Conservation (phyloP, 1,140 invertebrate genomes). For the Frieseomelitta varia region DNA sequence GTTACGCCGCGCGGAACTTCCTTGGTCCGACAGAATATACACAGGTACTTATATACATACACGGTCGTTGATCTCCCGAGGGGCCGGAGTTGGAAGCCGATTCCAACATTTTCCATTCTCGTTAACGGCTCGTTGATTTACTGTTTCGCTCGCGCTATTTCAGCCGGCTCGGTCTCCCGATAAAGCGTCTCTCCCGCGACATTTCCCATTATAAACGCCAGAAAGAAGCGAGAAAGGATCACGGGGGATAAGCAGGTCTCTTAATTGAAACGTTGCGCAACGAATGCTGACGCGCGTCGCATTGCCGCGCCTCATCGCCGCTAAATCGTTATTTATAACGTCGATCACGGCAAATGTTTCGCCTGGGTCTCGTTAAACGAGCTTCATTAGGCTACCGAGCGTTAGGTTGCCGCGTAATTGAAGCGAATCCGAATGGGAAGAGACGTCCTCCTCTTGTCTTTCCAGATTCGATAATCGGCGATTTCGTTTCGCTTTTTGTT, state of each 20-base stretch:
- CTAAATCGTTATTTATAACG: conserved; percentile 45
- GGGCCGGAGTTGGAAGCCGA: not conserved
- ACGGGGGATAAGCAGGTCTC: not conserved
- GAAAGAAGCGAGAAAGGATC: not conserved
- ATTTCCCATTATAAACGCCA: not conserved
- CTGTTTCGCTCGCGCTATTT: not conserved
- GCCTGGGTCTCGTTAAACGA: conserved; percentile 10
- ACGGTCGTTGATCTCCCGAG: conserved; percentile 43
- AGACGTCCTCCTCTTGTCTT: not conserved
- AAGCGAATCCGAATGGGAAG: not conserved
- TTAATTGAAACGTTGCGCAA: conserved; percentile 52
- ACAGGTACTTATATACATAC: conserved; percentile 6
- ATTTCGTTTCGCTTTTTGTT: not conserved
- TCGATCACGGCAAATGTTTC: conserved; percentile 24
- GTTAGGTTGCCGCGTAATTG: not conserved
- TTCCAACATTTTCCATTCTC: conserved; percentile 49
- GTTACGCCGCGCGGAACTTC: conserved; percentile 42
- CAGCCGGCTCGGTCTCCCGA: not conserved
- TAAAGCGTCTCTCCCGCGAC: conserved; percentile 31
- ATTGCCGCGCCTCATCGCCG: conserved; percentile 30
- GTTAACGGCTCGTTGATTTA: conserved; percentile 33
- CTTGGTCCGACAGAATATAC: conserved; percentile 29
- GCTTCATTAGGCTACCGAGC: not conserved
- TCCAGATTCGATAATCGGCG: not conserved
- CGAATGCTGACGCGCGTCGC: conserved; percentile 21